These are phyloP conservation scores for Drosophila helvetica DNA, from an alignment of 2,888 invertebrate species.

Conservation along the genomic window DNA sequence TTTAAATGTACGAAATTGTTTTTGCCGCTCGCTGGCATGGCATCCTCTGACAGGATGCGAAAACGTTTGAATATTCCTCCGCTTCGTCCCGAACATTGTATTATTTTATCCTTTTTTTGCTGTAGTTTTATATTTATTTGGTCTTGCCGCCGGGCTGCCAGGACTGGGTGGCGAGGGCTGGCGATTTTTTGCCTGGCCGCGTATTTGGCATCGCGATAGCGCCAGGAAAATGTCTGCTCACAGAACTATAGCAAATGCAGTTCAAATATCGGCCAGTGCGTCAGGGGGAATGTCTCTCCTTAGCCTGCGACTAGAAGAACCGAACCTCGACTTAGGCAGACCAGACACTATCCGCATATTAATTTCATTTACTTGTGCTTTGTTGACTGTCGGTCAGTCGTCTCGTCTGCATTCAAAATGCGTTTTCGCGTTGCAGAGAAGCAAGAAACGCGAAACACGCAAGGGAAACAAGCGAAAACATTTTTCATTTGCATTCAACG, in stretches of 20 bases:
- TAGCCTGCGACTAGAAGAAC: slow-evolving; percentile 27
- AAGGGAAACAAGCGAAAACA: slow-evolving; percentile 38
- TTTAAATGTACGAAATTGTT: slow-evolving; percentile 78
- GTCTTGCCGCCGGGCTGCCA: slow-evolving; percentile 53
- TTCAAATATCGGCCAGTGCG: slow-evolving; percentile 77
- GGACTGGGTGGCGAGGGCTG: slow-evolving; percentile 28
- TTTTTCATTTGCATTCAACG: slow-evolving; percentile 46
- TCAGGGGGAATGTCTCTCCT: slow-evolving; percentile 40
- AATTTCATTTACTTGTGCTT: slow-evolving; percentile 56
- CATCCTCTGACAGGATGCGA: slow-evolving; percentile 65
- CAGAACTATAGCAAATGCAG: slow-evolving; percentile 32
- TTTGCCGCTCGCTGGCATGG: slow-evolving; percentile 64
- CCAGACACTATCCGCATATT: slow-evolving; percentile 61
- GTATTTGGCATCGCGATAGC: slow-evolving; percentile 70
- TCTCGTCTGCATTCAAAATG: slow-evolving; percentile 69
- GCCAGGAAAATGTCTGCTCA: slow-evolving; percentile 53
- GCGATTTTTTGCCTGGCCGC: slow-evolving; percentile 48
- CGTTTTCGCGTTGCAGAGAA: slow-evolving; percentile 55
- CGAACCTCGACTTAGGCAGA: slow-evolving; percentile 38
- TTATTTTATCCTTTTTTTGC: slow-evolving; percentile 62
- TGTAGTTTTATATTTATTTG: slow-evolving; percentile 20
- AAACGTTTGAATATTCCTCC: slow-evolving; percentile 74
- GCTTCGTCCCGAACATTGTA: slow-evolving; percentile 62
- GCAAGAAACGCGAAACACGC: slow-evolving; percentile 7
- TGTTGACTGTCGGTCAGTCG: slow-evolving; percentile 46